These are phyloP conservation scores for Glyptemys insculpta DNA, from an alignment of 2,797 vertebrate genomes.

Conservation along the genomic window DNA sequence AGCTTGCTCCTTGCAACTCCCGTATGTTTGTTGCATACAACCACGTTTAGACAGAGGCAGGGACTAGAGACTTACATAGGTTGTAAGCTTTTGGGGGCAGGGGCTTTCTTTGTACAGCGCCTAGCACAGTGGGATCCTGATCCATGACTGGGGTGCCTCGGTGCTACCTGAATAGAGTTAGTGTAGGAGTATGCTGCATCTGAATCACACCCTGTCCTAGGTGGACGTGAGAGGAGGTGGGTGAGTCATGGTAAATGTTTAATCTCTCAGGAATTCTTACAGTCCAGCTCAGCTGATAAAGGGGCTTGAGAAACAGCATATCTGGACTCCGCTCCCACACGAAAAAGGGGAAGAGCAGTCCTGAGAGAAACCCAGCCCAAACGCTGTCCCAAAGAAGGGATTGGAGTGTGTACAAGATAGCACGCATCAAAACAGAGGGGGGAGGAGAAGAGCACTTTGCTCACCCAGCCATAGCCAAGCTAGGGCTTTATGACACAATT, in stretches of 20 bases:
- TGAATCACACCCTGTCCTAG: neutral
- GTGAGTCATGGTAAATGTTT: neutral
- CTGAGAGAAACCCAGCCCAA: neutral
- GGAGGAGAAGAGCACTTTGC: rapidly evolving
- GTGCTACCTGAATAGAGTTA: neutral
- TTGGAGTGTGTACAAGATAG: neutral
- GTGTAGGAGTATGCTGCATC: neutral
- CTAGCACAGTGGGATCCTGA: neutral
- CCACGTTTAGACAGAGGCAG: neutral
- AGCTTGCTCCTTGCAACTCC: neutral
- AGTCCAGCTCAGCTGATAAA: conserved; percentile 17
- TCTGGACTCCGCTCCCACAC: neutral
- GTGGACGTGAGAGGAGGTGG: neutral
- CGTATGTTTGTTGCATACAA: neutral
- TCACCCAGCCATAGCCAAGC: neutral
- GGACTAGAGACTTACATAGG: neutral
- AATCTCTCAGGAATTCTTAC: conserved; percentile 4
- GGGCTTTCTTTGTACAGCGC: neutral
- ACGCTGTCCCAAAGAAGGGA: neutral
- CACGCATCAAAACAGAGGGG: neutral
- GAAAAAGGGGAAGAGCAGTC: neutral
- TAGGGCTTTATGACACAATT: neutral
- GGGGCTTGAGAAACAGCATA: neutral
- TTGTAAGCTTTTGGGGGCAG: neutral
- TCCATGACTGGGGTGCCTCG: neutral